These are phyloP conservation scores for Sciaenops ocellatus DNA, from an alignment of 2,797 vertebrate genomes.

Conservation along the genomic window DNA sequence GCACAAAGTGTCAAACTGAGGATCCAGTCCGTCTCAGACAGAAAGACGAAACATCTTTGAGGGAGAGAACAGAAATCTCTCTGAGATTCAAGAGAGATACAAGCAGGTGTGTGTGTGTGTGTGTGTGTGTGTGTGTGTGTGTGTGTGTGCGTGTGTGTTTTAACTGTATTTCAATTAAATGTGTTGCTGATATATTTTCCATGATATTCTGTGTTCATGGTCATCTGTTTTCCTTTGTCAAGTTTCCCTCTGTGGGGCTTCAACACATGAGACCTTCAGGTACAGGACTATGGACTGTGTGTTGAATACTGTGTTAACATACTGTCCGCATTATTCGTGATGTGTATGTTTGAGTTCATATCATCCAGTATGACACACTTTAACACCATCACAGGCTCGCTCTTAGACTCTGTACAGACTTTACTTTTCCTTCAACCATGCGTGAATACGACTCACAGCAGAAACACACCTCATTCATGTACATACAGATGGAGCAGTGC, in stretches of 20 bases:
- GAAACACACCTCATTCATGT: background rate
- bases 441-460: background rate
- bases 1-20: conserved; percentile 34
- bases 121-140: conserved; percentile 7
- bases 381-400: background rate
- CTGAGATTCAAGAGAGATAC: background rate
- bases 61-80: conserved; percentile 20
- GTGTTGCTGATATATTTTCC: conserved; percentile 5
- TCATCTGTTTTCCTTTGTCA: conserved; percentile 34
- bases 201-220: conserved; percentile 10
- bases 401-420: background rate
- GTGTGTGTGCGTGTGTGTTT: background rate
- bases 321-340: background rate
- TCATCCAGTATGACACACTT: background rate
- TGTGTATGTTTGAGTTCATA: background rate
- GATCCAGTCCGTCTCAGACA: conserved; percentile 20
- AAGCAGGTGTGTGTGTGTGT: background rate
- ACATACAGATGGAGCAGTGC: background rate
- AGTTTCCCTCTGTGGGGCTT: conserved; percentile 2
- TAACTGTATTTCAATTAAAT: conserved; percentile 13
- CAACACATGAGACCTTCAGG: background rate
- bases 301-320: background rate
- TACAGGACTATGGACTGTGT: background rate
- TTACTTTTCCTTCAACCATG: background rate
- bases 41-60: conserved; percentile 36